Evolutionary conservation across 2,888 invertebrate genomes (phyloP).

Genomic region (Eupithecia insigniata): DNA sequence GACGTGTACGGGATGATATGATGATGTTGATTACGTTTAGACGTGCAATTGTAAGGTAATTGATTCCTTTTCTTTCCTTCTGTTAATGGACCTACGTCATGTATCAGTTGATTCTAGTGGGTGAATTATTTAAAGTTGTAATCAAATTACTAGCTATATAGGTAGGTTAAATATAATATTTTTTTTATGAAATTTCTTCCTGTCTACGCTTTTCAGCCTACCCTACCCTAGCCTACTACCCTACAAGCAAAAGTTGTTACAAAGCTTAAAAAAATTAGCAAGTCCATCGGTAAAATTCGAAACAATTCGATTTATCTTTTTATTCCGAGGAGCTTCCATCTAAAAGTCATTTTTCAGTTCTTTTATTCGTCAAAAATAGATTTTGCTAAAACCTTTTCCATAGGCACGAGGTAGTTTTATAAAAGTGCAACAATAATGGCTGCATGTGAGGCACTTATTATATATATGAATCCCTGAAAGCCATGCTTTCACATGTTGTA

Average conservation of each 20-base stretch:
- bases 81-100: no score
- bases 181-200: no score
- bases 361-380: constrained; percentile 50
- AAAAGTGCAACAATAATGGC: neutral
- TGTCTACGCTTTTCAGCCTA: neutral
- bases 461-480: neutral
- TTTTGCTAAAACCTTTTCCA: constrained; percentile 33
- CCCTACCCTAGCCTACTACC: no score
- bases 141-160: no score
- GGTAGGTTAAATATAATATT: no score
- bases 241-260: neutral
- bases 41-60: no score
- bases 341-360: constrained; percentile 45
- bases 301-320: constrained; percentile 43
- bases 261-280: neutral
- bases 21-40: no score
- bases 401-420: neutral
- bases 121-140: no score
- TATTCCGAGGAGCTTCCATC: constrained; percentile 39
- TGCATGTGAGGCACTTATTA: neutral
- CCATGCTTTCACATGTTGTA: neutral
- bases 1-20: no score
- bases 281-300: constrained; percentile 36
- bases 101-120: no score
- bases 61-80: no score